Evolutionary conservation across 2,113 vertebrate genomes (phyloP).

Genomic region (Laticauda colubrina): DNA sequence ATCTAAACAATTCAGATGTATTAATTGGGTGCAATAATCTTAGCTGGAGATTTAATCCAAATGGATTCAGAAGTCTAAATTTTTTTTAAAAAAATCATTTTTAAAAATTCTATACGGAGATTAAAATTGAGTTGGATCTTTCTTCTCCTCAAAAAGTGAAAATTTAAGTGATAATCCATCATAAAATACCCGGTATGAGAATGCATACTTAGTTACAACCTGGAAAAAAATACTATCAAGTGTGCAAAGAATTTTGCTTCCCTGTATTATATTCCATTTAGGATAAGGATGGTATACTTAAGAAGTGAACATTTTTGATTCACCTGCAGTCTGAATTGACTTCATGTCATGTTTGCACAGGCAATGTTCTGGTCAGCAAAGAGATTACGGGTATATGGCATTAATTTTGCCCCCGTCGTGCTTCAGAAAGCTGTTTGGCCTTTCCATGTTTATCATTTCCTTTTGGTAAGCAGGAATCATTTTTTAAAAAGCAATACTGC

Average conservation of each 20-base stretch:
- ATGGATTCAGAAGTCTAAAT: neutral
- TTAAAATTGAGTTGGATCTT: neutral
- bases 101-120: neutral
- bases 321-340: neutral
- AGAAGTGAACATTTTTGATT: neutral
- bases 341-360: neutral
- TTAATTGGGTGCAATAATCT: neutral
- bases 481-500: neutral
- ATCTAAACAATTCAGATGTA: neutral
- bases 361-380: neutral
- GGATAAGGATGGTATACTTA: neutral
- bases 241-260: neutral
- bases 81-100: neutral
- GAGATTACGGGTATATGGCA: neutral
- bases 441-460: neutral
- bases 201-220: neutral
- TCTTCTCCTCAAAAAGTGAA: neutral
- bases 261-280: neutral
- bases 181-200: neutral
- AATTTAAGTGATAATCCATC: neutral
- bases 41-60: neutral
- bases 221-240: neutral
- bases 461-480: neutral
- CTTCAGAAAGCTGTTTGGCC: neutral
- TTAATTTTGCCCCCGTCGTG: neutral